Conservation (phyloP, 2,888 invertebrate genomes). For the Leucozona laternaria region DNA sequence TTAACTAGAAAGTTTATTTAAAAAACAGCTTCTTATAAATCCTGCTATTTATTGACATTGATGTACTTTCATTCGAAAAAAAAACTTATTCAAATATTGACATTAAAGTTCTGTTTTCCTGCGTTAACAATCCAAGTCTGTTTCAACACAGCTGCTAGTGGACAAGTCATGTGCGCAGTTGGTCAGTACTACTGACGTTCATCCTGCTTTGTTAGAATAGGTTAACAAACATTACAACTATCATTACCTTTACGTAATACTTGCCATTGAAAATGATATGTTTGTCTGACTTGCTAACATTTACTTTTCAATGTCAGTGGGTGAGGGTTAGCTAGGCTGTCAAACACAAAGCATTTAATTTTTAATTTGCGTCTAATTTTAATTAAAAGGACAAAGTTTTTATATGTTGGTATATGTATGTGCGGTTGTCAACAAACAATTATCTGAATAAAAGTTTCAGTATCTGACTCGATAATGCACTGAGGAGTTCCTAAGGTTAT, state of each 20-base stretch:
- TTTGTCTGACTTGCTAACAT: neutral
- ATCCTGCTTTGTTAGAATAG: slow-evolving; percentile 1
- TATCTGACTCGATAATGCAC: too few species aligned
- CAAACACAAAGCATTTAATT: neutral
- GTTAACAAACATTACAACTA: neutral
- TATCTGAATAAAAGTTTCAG: too few species aligned
- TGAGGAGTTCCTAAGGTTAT: too few species aligned
- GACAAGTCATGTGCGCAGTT: slow-evolving; percentile 37
- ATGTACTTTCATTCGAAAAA: neutral
- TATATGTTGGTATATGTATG: too few species aligned
- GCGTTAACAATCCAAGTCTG: neutral
- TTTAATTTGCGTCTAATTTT: too few species aligned
- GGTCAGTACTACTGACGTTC: slow-evolving; percentile 14
- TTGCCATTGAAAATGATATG: neutral
- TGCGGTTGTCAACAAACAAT: too few species aligned
- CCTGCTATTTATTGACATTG: slow-evolving; percentile 12
- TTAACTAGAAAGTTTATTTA: slow-evolving; percentile 29
- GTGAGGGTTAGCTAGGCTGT: neutral
- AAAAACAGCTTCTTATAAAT: slow-evolving; percentile 52
- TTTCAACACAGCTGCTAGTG: slow-evolving; percentile 15
- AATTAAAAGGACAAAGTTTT: too few species aligned
- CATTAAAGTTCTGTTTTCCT: neutral
- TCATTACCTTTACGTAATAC: neutral
- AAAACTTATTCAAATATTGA: neutral
- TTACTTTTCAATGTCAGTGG: neutral